Base-by-base conservation (phyloP, 1,140 invertebrate species). In the Orius laevigatus region DNA sequence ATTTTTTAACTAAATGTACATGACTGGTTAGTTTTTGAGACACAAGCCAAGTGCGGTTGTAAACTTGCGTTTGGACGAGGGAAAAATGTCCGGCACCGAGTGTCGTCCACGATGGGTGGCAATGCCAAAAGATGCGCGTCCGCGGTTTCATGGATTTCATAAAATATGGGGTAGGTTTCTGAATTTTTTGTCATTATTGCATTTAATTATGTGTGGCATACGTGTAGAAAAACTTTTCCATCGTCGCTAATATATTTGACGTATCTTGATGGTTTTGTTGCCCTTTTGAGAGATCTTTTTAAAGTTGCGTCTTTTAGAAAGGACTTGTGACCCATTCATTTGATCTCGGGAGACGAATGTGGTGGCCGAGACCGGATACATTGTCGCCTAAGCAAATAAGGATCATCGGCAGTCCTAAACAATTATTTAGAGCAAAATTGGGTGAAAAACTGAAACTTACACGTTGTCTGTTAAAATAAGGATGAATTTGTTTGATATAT, bases 71-170 rank as follows among this genome's bases (percentile, higher is more conserved):
- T n/a, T n/a, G 20, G 48, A 43, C 18, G 41, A 42, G 39, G 31
- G 15, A n/a, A n/a, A n/a, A n/a, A n/a, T n/a, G n/a, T n/a, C 15
- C 38, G 35, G 20, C 33, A 2, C 48, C 38, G 12, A 1, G 33
- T 14, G 11, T 18, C 14, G 11, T 32, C 18, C 9, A 31, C 10
- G 3, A 49, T 34, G 8, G 38, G 41, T 4, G 42, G n/a, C n/a
- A 11, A 11, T 49, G 48, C 41, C 54, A 11, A 85, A 60, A 1
- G 80, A 71, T 63, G 79, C 79, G 31, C 76, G 70, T 40, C 79
- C 75, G 9, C 25, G 25, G 25, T 25, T 8, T 4, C 3, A 73
- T 71, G 35, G 80, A 80, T 62, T 90, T 85, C 79, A 84, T 42
- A 78, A 78, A 5, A 90, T 78, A 48, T 9, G 34, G 15, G 9